Evolutionary conservation across 1,140 invertebrate genomes (phyloP), one percentile per base, ranked within the genome.

Genomic region (Anastatus disparis): DNA sequence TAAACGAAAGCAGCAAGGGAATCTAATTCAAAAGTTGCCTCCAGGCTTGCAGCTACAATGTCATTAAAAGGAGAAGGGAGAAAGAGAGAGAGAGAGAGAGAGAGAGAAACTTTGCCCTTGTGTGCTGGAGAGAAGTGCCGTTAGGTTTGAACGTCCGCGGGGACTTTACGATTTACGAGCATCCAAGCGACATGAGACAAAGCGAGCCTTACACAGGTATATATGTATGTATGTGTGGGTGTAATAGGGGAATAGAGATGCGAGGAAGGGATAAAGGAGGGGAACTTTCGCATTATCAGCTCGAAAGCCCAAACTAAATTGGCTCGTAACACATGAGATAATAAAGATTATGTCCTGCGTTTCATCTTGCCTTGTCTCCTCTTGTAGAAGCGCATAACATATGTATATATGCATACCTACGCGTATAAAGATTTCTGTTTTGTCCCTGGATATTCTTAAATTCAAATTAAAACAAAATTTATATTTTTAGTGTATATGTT

Each of bases 21-120:
- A 59, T 68, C 65, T 66, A 66, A 66, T 66, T 68, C 65, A 50
- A 59, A 69, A 69, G 66, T 61, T 61, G 22, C 22, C 17, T 1
- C 6, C 26, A 48, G 3, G 52, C n/a, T n/a, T n/a, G n/a, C n/a
- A n/a, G n/a, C n/a, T n/a, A n/a, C n/a, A n/a, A n/a, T n/a, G n/a
- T n/a, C n/a, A n/a, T n/a, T n/a, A n/a, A n/a, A n/a, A 22, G 22
- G 12, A 42, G 12, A 15, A 2, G 3, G 8, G 6, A 3, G 35
- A 17, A 4, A 0, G 56, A 26, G 35, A 42, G 24, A 13, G 1
- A 13, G 26, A 22, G 58, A 3, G 24, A 12, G 44, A 6, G 48
- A 24, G 46, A 20, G n/a, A 17, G 46, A 56, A 66, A 66, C 53
- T 68, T 68, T 50, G 29, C 38, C 52, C 38, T 67, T 48, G 63